Conservation (phyloP, 1,140 invertebrate species). For the Bursaphelenchus mucronatus region DNA sequence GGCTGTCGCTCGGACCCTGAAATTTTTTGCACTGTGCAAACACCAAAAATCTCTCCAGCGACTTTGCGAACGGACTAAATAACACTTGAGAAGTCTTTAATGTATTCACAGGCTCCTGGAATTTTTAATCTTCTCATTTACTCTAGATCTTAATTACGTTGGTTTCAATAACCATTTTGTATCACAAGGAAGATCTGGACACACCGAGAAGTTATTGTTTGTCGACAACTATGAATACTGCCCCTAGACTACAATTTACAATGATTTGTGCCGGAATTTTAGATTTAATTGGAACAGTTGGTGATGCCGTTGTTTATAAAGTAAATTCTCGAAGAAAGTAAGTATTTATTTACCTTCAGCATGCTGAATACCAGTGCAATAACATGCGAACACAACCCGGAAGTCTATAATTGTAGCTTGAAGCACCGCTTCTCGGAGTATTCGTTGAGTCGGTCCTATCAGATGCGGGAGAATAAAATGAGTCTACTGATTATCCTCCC, state of each 20-base stretch:
- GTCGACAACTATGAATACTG: conserved; percentile 7
- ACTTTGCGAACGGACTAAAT: too few relatives aligned
- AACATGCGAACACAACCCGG: not conserved
- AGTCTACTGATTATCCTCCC: conserved; percentile 4
- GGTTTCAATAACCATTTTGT: conserved; percentile 9
- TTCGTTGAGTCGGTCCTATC: not conserved
- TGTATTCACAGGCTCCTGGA: not conserved
- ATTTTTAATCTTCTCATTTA: not conserved
- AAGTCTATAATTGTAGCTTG: not conserved
- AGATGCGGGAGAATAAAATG: conserved; percentile 15
- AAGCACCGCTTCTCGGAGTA: not conserved
- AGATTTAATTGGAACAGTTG: conserved; percentile 1
- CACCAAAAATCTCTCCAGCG: too few relatives aligned
- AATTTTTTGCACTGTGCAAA: too few relatives aligned
- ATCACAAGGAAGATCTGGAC: conserved; percentile 1
- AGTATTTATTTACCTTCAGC: not conserved
- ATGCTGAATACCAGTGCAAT: not conserved
- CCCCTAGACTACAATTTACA: not conserved
- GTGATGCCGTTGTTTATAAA: not conserved
- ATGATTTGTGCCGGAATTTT: conserved; percentile 11
- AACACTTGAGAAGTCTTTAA: conserved; percentile 2
- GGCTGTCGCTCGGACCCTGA: too few relatives aligned
- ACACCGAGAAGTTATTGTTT: conserved; percentile 13
- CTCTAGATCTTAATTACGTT: not conserved
- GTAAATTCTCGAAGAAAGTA: not conserved